These are phyloP conservation scores for Thereuonema tuberculata DNA, from an alignment of 1,140 invertebrate species.

Conservation along the genomic window DNA sequence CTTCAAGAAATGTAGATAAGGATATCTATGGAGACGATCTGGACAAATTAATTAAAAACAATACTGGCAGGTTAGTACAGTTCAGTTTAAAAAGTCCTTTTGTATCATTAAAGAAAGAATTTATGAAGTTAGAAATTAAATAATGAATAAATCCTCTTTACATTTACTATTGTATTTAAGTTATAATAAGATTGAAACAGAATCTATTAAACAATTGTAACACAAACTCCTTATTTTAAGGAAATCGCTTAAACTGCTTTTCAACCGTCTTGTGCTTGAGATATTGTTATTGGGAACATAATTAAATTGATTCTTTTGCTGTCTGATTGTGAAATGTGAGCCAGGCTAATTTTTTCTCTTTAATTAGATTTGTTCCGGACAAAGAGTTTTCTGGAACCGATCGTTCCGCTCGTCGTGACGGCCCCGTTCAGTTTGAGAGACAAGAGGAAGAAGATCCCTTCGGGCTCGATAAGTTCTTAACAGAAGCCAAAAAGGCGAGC, in stretches of 20 bases:
- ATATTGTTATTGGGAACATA: no score
- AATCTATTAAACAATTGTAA: no score
- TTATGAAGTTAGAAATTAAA: not conserved
- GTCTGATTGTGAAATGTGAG: no score
- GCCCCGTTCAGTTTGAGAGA: conserved; percentile 92
- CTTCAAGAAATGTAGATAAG: conserved; percentile 72
- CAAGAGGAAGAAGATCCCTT: conserved; percentile 87
- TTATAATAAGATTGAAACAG: no score
- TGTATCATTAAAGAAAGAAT: not conserved
- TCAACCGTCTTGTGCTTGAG: no score
- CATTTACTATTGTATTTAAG: no score
- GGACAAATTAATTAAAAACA: conserved; percentile 73
- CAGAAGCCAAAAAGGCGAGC: conserved; percentile 76
- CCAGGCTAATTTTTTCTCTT: not conserved
- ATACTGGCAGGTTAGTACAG: conserved; percentile 43
- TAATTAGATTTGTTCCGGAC: conserved; percentile 77
- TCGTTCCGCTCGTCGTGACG: conserved; percentile 50
- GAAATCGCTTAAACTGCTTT: no score
- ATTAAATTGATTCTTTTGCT: no score
- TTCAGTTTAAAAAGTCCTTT: not conserved
- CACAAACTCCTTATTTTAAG: no score
- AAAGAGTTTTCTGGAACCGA: conserved; percentile 90
- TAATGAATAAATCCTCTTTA: conserved; percentile 7
- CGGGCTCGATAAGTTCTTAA: conserved; percentile 94
- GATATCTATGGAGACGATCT: conserved; percentile 83